A percentile compares a stretch with the other conserved stretches of the same genome.
Evolutionary conservation across 2,797 vertebrate species (phyloP).

Genomic region (Melanotaenia parkinsoni): DNA sequence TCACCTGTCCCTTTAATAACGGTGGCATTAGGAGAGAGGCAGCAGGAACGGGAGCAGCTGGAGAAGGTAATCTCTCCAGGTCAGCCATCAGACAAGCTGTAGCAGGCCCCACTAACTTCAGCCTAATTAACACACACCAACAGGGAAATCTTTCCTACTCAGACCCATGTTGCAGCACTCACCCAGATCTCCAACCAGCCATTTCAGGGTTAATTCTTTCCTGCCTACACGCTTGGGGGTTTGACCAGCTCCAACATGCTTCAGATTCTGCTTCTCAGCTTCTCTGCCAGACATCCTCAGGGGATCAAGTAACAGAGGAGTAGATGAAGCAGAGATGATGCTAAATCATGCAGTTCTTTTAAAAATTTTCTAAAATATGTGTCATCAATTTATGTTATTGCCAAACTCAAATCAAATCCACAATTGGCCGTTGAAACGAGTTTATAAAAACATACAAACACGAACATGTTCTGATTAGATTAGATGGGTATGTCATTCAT

Average conservation of each 20-base stretch:
- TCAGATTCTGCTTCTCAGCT: slow-evolving; percentile 35
- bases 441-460: background rate
- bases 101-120: slow-evolving; percentile 75
- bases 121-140: slow-evolving; percentile 80
- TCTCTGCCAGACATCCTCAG: slow-evolving; percentile 44
- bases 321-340: slow-evolving; percentile 32
- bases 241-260: slow-evolving; percentile 74
- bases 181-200: slow-evolving; percentile 41
- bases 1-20: slow-evolving; percentile 69
- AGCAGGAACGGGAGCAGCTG: slow-evolving; percentile 75
- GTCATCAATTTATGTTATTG: slow-evolving; percentile 9
- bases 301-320: slow-evolving; percentile 45
- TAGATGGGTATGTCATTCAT: too few species aligned
- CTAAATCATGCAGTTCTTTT: slow-evolving; percentile 12
- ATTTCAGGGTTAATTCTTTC: slow-evolving; percentile 75
- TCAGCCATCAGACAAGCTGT: slow-evolving; percentile 79
- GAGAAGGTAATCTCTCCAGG: slow-evolving; percentile 82
- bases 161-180: slow-evolving; percentile 29
- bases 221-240: slow-evolving; percentile 55
- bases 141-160: slow-evolving; percentile 69
- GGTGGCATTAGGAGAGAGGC: slow-evolving; percentile 56
- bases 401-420: background rate
- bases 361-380: slow-evolving; percentile 2
- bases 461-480: background rate
- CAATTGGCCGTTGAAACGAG: background rate